Evolutionary conservation across 2,888 invertebrate genomes (phyloP), one percentile per base, ranked within the genome.

Genomic region (Yponomeuta malinellus): DNA sequence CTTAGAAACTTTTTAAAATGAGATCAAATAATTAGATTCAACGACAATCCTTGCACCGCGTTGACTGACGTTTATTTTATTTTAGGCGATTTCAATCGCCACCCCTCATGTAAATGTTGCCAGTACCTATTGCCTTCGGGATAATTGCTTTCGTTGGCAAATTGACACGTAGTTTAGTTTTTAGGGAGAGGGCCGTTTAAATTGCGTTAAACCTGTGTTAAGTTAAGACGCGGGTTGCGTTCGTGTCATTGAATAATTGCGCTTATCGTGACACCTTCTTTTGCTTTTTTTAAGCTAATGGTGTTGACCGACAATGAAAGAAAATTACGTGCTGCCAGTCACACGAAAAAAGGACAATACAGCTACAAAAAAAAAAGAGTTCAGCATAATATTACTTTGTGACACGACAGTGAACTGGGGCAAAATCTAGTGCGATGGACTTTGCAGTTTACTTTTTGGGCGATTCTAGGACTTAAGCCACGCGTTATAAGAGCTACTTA

Each of bases 121-220:
- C 65, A 8, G 15, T 64, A 59, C 70, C 70, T 70, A 15, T 71
- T 59, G 67, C 71, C 52, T 59, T 15, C 52, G 52, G 52, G 52
- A 67, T 89, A 88, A 90, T 90, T 90, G 88, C 89, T 89, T 89
- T 88, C 83, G 83, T 84, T 83, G 81, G 52, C 77, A 78, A 83
- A 88, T 87, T 86, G 87, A 88, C 89, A 89, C 86, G 82, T 78
- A 74, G 76, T 84, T 77, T 83, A 82, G 81, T 83, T 82, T 79
- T 81, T 37, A 59, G 52, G 52, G 52, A 59, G 15, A 59, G 70
- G 70, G 70, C 33, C 63, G 63, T 29, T 48, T 10, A 69, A 31
- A 63, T 43, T 63, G 70, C 63, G 63, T 70, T 70, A 63, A 59
- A 59, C 52, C 52, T 15, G 52, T 59, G 70, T 23, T 15, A 63